Evolutionary conservation across 2,888 invertebrate species (phyloP).

Genomic region (Eilema depressum): DNA sequence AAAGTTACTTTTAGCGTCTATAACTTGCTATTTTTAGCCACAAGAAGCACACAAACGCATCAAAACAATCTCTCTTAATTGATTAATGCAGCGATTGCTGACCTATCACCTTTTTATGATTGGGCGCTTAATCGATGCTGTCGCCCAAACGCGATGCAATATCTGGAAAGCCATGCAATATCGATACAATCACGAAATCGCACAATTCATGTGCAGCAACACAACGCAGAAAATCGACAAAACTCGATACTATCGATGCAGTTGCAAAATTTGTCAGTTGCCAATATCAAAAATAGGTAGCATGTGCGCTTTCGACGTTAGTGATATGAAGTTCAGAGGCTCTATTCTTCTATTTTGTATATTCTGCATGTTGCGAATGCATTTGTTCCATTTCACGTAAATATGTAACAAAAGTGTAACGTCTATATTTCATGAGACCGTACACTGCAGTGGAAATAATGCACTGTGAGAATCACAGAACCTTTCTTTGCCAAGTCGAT

Average conservation of each 20-base stretch:
- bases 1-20: too few relatives aligned
- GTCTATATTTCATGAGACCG: not conserved
- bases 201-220: not conserved
- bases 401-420: constrained; percentile 8
- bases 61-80: too few relatives aligned
- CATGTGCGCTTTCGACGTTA: not conserved
- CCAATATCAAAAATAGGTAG: not conserved
- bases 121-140: too few relatives aligned
- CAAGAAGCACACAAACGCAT: too few relatives aligned
- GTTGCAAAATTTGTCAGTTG: not conserved
- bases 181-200: not conserved
- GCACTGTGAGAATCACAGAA: constrained; percentile 12
- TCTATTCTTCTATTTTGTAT: not conserved
- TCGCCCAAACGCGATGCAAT: too few relatives aligned
- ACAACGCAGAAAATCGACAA: not conserved
- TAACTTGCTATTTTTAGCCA: too few relatives aligned
- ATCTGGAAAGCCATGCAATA: not conserved
- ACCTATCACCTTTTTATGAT: too few relatives aligned
- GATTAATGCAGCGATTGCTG: too few relatives aligned
- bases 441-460: constrained; percentile 15
- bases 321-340: not conserved
- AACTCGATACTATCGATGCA: not conserved
- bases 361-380: not conserved
- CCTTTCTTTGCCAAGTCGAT: constrained; percentile 20
- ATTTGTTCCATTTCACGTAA: not conserved